Conservation (phyloP, 2,888 invertebrate genomes). For the Chouioia cunea region DNA sequence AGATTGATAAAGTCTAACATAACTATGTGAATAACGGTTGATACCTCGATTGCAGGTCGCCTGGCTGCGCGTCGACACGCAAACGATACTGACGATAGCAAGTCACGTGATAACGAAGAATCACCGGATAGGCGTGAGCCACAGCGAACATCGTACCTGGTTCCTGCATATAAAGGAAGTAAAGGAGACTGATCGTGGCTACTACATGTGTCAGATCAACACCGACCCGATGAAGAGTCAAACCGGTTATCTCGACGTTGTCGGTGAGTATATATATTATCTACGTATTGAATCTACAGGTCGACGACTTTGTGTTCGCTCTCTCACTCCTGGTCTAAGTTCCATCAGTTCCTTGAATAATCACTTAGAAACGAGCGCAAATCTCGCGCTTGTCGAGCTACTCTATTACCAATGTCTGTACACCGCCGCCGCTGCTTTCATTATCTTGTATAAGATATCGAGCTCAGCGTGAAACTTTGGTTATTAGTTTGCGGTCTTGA, state of each 20-base stretch:
- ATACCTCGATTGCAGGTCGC: slow-evolving; percentile 77
- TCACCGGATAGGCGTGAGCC: slow-evolving; percentile 85
- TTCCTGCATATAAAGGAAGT: slow-evolving; percentile 85
- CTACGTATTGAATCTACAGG: no score
- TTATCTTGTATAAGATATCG: not conserved
- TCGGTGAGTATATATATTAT: slow-evolving; percentile 70
- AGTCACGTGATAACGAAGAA: slow-evolving; percentile 92
- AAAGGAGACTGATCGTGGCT: slow-evolving; percentile 83
- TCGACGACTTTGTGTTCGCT: slow-evolving; percentile 23
- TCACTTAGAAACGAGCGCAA: slow-evolving; percentile 14
- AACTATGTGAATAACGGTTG: no score
- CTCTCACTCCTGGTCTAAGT: slow-evolving; percentile 27
- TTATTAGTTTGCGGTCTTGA: not conserved
- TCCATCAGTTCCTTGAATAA: slow-evolving; percentile 28
- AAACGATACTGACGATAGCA: slow-evolving; percentile 89
- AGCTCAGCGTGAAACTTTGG: slow-evolving; percentile 24
- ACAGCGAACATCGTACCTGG: slow-evolving; percentile 86
- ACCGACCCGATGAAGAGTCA: slow-evolving; percentile 83
- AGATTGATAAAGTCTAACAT: no score
- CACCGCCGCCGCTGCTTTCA: not conserved
- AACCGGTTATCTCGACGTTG: slow-evolving; percentile 76
- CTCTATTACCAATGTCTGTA: slow-evolving; percentile 6
- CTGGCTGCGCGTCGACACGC: slow-evolving; percentile 91
- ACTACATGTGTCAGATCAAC: slow-evolving; percentile 86
- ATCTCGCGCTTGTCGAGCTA: slow-evolving; percentile 11